Evolutionary conservation across 2,113 vertebrate genomes (phyloP), one percentile per base, ranked within the genome.

Genomic region (Caranx ignobilis): DNA sequence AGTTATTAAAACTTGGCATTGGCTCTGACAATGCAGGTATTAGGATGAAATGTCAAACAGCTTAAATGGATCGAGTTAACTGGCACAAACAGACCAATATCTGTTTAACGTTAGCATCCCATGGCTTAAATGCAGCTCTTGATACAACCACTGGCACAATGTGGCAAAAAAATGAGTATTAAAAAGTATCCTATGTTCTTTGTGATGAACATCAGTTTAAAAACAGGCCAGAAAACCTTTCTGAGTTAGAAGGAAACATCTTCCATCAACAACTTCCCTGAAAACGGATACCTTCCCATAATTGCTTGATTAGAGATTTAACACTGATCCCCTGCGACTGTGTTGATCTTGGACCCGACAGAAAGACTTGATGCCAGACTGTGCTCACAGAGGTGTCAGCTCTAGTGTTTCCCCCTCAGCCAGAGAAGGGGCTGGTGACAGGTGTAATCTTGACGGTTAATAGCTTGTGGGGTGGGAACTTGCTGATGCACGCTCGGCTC

Each of bases 21-120:
- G 57, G 57, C 32, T 43, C 0, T 77, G 70, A 88, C 71, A 75
- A 75, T 81, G 65, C 62, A 73, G 60, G 77, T 71, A 74, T 88
- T 88, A 83, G 82, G 64, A 78, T 89, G 81, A 88, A 84, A 87
- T 85, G 59, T 86, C 86, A 88, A 79, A 84, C 65, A 2, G 69
- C 77, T 90, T 86, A 77, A 71, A 78, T 63, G 71, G 89, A 86
- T 87, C 81, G 21, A 83, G 83, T 75, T 88, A 55, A 54, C 60
- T 55, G 71, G 62, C 74, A 83, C 68, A 74, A 86, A 79, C 66
- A 71, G 52, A 77, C 47, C 32, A 55, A 81, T 79, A 85, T 73
- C 63, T 79, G 48, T 66, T 72, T 11, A 63, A 1, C 19, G 4
- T 69, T 39, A 8, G 52, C 68, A 21, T n/a, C 54, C 48, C 0